Percentiles rank a stretch among this genome's conserved stretches.
These are phyloP conservation scores for Euphonia xanthogaster DNA, from an alignment of 2,797 vertebrate species.

Conservation along the genomic window DNA sequence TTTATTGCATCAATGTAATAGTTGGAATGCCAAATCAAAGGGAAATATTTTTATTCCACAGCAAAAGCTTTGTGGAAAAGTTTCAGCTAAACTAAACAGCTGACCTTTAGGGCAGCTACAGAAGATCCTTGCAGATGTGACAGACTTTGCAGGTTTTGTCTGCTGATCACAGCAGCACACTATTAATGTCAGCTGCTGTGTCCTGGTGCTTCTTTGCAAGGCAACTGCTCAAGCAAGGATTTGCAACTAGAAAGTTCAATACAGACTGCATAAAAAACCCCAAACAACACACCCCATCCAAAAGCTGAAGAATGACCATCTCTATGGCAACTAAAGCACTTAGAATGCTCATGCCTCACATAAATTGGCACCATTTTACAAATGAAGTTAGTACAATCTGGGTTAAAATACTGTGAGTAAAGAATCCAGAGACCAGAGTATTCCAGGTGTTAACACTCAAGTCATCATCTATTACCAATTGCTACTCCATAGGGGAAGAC, in stretches of 20 bases:
- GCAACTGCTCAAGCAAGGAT: neutral
- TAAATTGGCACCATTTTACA: neutral
- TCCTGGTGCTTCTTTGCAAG: neutral
- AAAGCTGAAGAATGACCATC: neutral
- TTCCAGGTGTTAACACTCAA: neutral
- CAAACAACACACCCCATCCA: neutral
- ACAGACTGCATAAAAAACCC: neutral
- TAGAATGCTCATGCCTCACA: rapidly evolving
- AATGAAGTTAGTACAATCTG: neutral
- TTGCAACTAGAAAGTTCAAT: neutral
- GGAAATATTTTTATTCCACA: neutral
- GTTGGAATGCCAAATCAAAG: neutral
- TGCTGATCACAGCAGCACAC: neutral
- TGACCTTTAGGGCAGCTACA: neutral
- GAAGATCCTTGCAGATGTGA: neutral
- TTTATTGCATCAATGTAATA: neutral
- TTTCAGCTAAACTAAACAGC: neutral
- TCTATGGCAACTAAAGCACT: neutral
- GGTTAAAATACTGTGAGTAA: neutral
- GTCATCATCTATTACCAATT: neutral
- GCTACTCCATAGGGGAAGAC: neutral
- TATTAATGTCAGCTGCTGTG: neutral
- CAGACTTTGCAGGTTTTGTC: neutral
- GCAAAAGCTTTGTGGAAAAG: neutral
- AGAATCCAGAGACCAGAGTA: neutral